phyloP scores from a whole-genome alignment of 2,888 invertebrate species.

The Sceliomorpha sp. region DNA sequence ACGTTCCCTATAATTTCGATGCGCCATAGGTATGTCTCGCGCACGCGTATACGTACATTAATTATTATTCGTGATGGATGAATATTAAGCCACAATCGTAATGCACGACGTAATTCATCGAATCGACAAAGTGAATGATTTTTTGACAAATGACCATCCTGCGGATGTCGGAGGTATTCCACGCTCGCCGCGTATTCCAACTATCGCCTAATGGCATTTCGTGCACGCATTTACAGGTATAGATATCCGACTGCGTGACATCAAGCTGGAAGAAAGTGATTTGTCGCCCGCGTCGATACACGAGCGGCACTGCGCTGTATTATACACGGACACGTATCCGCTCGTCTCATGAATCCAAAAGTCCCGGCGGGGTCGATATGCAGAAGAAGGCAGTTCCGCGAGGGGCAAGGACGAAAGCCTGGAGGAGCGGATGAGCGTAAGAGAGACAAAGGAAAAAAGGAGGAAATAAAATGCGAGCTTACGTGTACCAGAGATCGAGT shows the following conservation, averaged over 20 bases:
- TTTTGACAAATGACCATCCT: constrained; percentile 49
- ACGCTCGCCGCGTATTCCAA: constrained; percentile 39
- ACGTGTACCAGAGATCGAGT: constrained; percentile 54
- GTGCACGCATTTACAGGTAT: constrained; percentile 30
- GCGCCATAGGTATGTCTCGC: no score
- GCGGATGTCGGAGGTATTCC: constrained; percentile 34
- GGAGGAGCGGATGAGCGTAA: no score
- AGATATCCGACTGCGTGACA: constrained; percentile 24
- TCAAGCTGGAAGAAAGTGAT: constrained; percentile 38
- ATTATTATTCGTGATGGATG: no score
- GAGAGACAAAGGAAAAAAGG: no score
- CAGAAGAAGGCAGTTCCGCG: constrained; percentile 28
- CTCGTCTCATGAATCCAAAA: constrained; percentile 17
- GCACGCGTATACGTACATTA: no score
- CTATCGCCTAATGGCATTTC: constrained; percentile 47
- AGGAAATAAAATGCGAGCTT: constrained; percentile 29
- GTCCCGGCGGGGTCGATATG: constrained; percentile 34
- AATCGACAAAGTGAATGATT: no score
- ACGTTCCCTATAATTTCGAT: no score
- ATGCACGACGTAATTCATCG: no score
- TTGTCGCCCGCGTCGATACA: constrained; percentile 25
- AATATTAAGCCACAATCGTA: no score
- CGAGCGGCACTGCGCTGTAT: no score
- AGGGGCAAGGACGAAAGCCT: no score
- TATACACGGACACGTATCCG: constrained; percentile 19